Base-by-base conservation (phyloP, 2,113 vertebrate species). In the Pseudonaja textilis region DNA sequence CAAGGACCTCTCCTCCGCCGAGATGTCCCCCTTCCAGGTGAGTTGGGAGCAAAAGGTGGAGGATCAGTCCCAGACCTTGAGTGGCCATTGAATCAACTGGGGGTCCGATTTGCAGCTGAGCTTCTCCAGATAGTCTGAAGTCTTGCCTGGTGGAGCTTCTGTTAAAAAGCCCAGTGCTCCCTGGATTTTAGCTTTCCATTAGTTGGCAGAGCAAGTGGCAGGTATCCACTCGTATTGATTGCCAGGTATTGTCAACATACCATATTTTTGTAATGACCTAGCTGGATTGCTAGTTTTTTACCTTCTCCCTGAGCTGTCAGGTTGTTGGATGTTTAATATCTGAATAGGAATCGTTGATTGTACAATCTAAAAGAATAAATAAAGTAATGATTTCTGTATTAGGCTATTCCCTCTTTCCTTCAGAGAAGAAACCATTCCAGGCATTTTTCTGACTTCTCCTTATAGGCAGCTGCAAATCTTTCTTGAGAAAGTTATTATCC, bases 1-100 rank as follows among this genome's bases (percentile, higher is more conserved):
- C 94, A 97, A 86, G 97, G 98, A 2, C 97, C 98, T 9, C 89
- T 98, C 91, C 1, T 94, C 39, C 93, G 18, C 10, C 96, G 97
- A 92, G 12, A 96, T 1, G 26, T 98, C 50, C 97, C 96, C 9
- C 22, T 57, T 89, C 1, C 3, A 25, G 5, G 96, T 96, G 26
- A 96, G 94, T 96, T 26, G 2, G 5, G 56, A 29, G 1, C 47
- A 3, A 87, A 81, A 22, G 69, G 39, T 1, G 69, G 69, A 18
- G 1, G 16, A 81, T 34, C 34, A 39, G 34, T 81, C 69, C 69
- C 18, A 81, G 6, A 16, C 6, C 34, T 39, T 34, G 5, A 74
- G 1, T 18, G 64, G n/a, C 14, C n/a, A 0, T 81, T 81, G n/a
- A 74, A 39, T 74, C 69, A 74, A 39, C 39, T 20, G 14, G 16